These are phyloP conservation scores for Colletes latitarsis DNA, from an alignment of 1,140 invertebrate species.

Conservation along the genomic window DNA sequence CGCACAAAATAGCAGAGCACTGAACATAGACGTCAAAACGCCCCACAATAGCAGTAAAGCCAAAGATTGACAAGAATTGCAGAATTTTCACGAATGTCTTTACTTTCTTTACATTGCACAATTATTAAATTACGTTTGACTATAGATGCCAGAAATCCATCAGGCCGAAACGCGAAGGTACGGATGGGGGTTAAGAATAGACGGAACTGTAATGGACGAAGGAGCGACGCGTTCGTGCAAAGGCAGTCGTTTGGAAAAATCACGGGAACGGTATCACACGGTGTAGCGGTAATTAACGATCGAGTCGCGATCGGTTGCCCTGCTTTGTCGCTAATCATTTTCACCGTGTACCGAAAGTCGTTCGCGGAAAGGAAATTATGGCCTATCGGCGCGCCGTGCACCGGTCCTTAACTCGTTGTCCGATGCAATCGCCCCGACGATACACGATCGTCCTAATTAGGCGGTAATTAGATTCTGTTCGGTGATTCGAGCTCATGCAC, in stretches of 20 bases:
- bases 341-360: slow-evolving; percentile 65
- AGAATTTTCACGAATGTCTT: no score
- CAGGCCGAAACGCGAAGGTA: no score
- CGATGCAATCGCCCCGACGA: slow-evolving; percentile 65
- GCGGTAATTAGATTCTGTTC: slow-evolving; percentile 71
- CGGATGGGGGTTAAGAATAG: no score
- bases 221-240: slow-evolving; percentile 18
- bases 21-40: no score
- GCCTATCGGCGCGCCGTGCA: slow-evolving; percentile 43
- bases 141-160: not conserved
- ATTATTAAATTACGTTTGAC: not conserved
- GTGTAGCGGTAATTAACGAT: slow-evolving; percentile 57
- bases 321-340: slow-evolving; percentile 62
- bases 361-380: slow-evolving; percentile 59
- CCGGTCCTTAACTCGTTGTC: slow-evolving; percentile 60
- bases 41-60: no score
- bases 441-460: slow-evolving; percentile 73
- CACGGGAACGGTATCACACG: slow-evolving; percentile 50
- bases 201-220: not conserved
- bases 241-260: not conserved
- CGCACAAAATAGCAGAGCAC: no score
- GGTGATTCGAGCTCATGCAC: slow-evolving; percentile 63
- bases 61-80: no score
- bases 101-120: no score
- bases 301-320: slow-evolving; percentile 22